Evolutionary conservation across 2,113 vertebrate genomes (phyloP).

Genomic region (Amazona vittata): DNA sequence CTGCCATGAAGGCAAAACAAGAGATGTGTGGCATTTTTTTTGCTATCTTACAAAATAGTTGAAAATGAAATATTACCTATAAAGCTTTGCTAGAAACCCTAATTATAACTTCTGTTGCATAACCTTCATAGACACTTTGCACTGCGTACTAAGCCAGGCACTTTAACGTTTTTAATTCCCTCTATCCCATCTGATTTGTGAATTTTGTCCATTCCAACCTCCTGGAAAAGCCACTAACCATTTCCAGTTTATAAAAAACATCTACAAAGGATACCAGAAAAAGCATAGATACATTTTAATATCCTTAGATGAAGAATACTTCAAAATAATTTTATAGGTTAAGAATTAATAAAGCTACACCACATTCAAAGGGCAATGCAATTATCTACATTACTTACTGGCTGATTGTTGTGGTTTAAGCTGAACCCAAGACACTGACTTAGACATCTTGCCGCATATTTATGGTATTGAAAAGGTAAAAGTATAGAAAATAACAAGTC

Average conservation of each 20-base stretch:
- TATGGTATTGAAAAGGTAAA: conserved; percentile 2
- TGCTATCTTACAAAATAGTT: neutral
- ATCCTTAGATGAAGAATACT: neutral
- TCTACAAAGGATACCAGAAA: neutral
- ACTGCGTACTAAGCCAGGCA: neutral
- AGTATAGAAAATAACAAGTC: neutral
- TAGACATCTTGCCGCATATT: neutral
- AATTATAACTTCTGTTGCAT: neutral
- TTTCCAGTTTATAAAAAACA: neutral
- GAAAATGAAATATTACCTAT: neutral
- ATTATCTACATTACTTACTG: neutral
- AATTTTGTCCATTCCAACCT: neutral
- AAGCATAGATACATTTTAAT: neutral
- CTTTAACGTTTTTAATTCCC: neutral
- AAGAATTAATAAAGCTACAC: conserved; percentile 10
- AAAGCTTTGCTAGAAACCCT: neutral
- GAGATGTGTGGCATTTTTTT: neutral
- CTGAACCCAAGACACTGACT: neutral
- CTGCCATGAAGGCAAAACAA: neutral
- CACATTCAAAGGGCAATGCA: neutral
- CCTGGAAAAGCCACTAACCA: neutral
- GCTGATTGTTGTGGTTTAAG: neutral
- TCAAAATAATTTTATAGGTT: neutral
- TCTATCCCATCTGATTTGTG: neutral
- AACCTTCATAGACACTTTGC: neutral